Conservation (phyloP, 2,797 vertebrate species). For the Buceros bicornis region DNA sequence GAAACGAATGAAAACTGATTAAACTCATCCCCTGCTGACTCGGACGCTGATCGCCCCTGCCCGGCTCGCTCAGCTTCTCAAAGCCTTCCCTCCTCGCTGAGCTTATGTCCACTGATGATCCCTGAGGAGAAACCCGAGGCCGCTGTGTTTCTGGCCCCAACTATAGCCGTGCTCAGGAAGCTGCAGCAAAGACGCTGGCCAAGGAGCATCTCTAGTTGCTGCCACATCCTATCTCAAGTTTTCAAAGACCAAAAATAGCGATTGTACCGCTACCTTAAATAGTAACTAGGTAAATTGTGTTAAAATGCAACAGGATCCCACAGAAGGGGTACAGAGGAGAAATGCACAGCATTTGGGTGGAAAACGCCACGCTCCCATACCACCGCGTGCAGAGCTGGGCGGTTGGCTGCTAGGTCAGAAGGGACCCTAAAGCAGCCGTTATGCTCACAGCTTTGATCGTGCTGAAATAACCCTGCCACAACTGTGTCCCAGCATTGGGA, state of each 20-base stretch:
- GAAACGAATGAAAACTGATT: not conserved
- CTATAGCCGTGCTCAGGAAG: not conserved
- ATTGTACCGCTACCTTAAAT: not conserved
- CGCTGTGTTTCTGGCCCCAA: accelerated
- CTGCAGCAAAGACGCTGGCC: not conserved
- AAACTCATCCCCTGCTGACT: not conserved
- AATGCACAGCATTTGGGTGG: not conserved
- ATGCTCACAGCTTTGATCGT: not conserved
- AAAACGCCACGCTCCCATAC: not conserved
- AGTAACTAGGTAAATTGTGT: not conserved
- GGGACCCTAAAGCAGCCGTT: not conserved
- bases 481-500: not conserved
- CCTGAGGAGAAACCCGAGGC: not conserved
- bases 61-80: not conserved
- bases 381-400: accelerated
- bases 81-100: not conserved
- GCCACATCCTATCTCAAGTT: not conserved
- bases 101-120: not conserved
- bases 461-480: not conserved
- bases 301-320: not conserved
- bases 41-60: not conserved
- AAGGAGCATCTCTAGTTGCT: not conserved
- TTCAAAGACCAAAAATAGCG: conserved; percentile 3
- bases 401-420: not conserved
- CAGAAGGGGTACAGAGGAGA: not conserved